These are phyloP conservation scores for Mungos mungo DNA, from an alignment of 2,113 vertebrate genomes.

Conservation along the genomic window DNA sequence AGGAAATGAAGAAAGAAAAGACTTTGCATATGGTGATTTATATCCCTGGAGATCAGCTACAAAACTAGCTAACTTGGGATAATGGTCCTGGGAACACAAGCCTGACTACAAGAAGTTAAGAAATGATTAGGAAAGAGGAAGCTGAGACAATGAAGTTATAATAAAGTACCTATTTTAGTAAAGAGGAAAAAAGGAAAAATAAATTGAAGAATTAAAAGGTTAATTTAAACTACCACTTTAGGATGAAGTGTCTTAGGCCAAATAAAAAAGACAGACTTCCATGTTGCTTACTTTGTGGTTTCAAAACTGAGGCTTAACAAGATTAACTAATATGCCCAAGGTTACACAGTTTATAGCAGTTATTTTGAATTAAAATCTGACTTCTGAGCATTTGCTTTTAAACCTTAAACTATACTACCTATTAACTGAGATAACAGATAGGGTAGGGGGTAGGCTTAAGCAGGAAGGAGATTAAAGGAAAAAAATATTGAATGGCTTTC, in stretches of 20 bases:
- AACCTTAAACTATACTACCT: not conserved
- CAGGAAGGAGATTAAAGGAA: not conserved
- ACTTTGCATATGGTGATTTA: not conserved
- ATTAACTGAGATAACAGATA: not conserved
- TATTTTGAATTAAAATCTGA: conserved; percentile 6
- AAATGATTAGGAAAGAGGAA: conserved; percentile 11
- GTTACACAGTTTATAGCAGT: not conserved
- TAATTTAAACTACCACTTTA: conserved; percentile 11
- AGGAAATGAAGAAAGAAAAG: conserved; percentile 7
- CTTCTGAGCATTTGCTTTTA: conserved; percentile 14
- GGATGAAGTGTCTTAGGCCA: not conserved
- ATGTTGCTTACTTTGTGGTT: not conserved
- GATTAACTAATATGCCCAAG: not conserved
- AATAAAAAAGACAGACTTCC: not conserved
- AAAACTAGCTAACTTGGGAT: not conserved
- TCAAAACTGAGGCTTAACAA: not conserved
- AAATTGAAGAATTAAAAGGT: not conserved
- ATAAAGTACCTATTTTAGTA: not conserved
- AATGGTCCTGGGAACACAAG: not conserved
- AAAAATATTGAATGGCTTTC: not conserved
- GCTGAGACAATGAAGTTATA: not conserved
- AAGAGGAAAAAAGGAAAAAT: not conserved
- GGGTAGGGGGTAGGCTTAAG: not conserved
- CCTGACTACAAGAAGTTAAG: not conserved
- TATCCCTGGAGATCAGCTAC: not conserved